Evolutionary conservation across 2,888 invertebrate genomes (phyloP).

Genomic region (Drosophila ustulata): DNA sequence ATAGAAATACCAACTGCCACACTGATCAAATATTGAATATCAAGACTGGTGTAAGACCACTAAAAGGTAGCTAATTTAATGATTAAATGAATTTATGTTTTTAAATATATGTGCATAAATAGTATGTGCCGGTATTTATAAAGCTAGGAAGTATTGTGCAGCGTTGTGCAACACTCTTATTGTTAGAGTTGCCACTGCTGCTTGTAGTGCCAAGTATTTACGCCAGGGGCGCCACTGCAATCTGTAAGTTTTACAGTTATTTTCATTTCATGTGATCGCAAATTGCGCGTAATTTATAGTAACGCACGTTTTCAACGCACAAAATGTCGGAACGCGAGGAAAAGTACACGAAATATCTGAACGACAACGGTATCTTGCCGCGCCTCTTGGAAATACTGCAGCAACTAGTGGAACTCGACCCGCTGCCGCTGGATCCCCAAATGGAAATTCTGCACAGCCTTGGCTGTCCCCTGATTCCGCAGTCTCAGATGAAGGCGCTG

Average conservation of each 20-base stretch:
- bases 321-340: conserved; percentile 51
- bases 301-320: conserved; percentile 10
- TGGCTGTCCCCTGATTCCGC: conserved; percentile 65
- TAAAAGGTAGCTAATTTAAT: too few species aligned
- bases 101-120: too few species aligned
- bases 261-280: conserved; percentile 21
- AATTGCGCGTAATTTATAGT: not conserved
- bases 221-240: conserved; percentile 19
- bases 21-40: not conserved
- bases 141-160: not conserved
- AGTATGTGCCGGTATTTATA: too few species aligned
- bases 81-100: too few species aligned
- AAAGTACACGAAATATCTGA: conserved; percentile 41
- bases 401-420: conserved; percentile 40
- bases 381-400: conserved; percentile 48
- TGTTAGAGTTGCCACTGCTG: conserved; percentile 19
- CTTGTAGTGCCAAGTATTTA: not conserved
- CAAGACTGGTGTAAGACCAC: too few species aligned
- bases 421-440: conserved; percentile 55
- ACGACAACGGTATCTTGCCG: conserved; percentile 45
- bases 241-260: conserved; percentile 48
- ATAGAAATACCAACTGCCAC: not conserved
- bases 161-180: not conserved
- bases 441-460: conserved; percentile 52
- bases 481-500: conserved; percentile 63